Percentiles rank a stretch among this genome's conserved stretches.
Evolutionary conservation across 2,888 invertebrate genomes (phyloP).

Genomic region (Cryptus armator): DNA sequence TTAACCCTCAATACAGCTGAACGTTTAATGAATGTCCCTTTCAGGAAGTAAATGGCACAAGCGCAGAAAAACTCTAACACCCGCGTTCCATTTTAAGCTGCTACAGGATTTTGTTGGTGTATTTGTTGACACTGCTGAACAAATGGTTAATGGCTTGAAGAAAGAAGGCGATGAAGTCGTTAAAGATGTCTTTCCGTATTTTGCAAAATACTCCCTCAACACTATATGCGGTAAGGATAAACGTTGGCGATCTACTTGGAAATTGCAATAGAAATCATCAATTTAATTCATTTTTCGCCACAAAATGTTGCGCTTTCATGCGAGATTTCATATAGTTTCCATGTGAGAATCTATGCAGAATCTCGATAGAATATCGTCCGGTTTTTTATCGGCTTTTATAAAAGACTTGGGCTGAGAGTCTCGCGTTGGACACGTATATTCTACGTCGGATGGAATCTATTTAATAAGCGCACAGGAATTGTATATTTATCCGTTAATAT

Average conservation of each 20-base stretch:
- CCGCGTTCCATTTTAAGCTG: constrained; percentile 88
- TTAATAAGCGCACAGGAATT: too few relatives aligned
- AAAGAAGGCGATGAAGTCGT: constrained; percentile 75
- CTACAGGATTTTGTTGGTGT: constrained; percentile 83
- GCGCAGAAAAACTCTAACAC: constrained; percentile 87
- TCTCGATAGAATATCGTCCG: constrained; percentile 4
- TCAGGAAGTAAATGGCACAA: constrained; percentile 83
- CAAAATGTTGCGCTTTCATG: too few relatives aligned
- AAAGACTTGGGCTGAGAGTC: too few relatives aligned
- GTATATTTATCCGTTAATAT: too few relatives aligned
- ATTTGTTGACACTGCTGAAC: constrained; percentile 83
- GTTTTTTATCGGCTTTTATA: too few relatives aligned
- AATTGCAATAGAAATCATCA: too few relatives aligned
- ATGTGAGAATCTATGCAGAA: too few relatives aligned
- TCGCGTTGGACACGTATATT: too few relatives aligned
- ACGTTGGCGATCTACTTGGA: not conserved
- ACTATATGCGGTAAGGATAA: constrained; percentile 84
- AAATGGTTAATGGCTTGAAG: constrained; percentile 77
- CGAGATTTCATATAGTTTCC: too few relatives aligned
- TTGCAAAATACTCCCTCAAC: constrained; percentile 88
- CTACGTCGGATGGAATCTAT: too few relatives aligned
- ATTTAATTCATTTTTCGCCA: too few relatives aligned
- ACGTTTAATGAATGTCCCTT: not conserved
- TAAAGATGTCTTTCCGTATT: constrained; percentile 86
- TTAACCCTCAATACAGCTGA: too few relatives aligned